Base-by-base conservation (phyloP, 2,888 invertebrate genomes). In the Thera obeliscata region DNA sequence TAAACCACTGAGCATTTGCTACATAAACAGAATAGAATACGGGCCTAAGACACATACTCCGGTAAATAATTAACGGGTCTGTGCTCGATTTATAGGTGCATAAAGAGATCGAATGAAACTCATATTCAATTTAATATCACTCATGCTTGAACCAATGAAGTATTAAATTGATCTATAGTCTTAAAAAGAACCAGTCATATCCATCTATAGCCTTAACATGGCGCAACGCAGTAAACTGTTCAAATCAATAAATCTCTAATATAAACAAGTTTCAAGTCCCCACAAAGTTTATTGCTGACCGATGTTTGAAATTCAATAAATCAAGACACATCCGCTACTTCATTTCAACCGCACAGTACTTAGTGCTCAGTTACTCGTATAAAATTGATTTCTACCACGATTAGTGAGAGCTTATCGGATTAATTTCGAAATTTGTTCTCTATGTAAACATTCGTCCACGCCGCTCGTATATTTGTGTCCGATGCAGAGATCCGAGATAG, bases 391-490 rank as follows among this genome's bases (percentile, higher is more conserved):
- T 83, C 84, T 87, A 84, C 82, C 84, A 83, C 83, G 82, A 81
- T 80, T 83, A 82, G 79, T 80, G 77, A 75, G 70, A 72, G 76
- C 74, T 81, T 81, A 86, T 85, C 81, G 75, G 81, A 87, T 88
- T 89, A 88, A 87, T 88, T 89, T 89, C 85, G 81, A 90, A 90
- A 90, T 91, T 89, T 73, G 74, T 74, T 61, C 70, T 61, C 71
- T 65, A 80, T 87, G 89, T 89, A 87, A 91, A 91, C 91, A 90
- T 91, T 91, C 87, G 87, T 89, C 87, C 88, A 84, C 86, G 87
- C 87, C 86, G 87, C 84, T 79, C 83, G 86, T 83, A 86, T 82
- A 81, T 84, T 85, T 67, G 67, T 66, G 87, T 85, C 87, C 82
- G 80, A 77, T 84, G 86, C 89, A 90, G 85, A 91, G 91, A 84